Base-by-base conservation (phyloP, 2,888 invertebrate genomes). In the Asteroscopus sphinx region DNA sequence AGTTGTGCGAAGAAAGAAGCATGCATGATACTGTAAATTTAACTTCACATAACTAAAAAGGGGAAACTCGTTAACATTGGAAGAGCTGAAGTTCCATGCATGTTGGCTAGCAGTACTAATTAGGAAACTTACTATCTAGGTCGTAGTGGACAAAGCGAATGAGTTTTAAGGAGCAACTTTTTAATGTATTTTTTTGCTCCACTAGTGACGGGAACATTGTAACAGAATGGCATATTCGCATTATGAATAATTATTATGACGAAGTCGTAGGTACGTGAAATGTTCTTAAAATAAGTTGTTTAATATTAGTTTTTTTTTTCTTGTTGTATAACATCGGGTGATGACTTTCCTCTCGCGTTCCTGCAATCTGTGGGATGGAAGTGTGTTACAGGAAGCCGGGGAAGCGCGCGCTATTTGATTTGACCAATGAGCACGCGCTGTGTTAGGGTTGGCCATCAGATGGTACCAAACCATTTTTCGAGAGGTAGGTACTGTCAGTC, bases 81-180 rank as follows among this genome's bases (percentile, higher is more conserved):
- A 69, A 56, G 40, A 54, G 42, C 33, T 48, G 47, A 33, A 68
- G 58, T 69, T 66, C 58, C 67, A 72, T 71, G 67, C 68, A 68
- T 68, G 80, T 51, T 46, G 42, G 70, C 69, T 73, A 71, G 68
- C 63, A 57, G 72, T 46, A 70, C 74, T 84, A 85, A 85, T 83
- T 85, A 85, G 80, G 61, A 57, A 83, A 83, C 79, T 82, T 83
- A 75, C 68, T 66, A 82, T 81, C 81, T 79, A 54, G 82, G 79
- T 70, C 79, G 66, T 52, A 49, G 55, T 66, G 79, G 77, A 85
- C 80, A 82, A 83, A 81, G 80, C 78, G 65, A 78, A 77, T 68
- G 74, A 73, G 69, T 77, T 76, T 72, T 69, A 68, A 69, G 71
- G 53, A 59, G 49, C 36, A 65, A 72, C 64, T 69, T 74, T 73